Base-by-base conservation (phyloP, 2,888 invertebrate species). In the Ectemnius lituratus region DNA sequence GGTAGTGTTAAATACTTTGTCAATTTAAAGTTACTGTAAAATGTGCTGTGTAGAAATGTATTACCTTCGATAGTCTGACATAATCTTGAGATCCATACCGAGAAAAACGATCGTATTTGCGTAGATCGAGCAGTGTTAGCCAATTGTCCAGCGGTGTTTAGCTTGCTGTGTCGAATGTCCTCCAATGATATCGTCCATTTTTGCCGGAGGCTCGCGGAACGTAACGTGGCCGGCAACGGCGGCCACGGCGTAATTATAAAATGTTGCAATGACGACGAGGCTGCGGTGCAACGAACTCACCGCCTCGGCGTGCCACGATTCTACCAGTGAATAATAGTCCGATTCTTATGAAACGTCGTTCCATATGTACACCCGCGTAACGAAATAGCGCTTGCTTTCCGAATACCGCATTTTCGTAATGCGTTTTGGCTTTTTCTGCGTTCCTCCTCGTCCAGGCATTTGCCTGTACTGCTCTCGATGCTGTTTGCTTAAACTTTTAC, bases 281-380 rank as follows among this genome's bases (percentile, higher is more conserved):
- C 37, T 37, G 37, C 72, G 76, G 88, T 86, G 84, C 88, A 88
- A 86, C 82, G 88, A 88, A 88, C 88, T 81, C 82, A 46, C 78
- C 75, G 78, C 76, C 76, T 80, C 75, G 77, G 65, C 56, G 75
- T 71, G 75, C 69, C 65, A 71, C 69, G 68, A 70, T 61, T 76
- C 71, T 58, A 65, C 72, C 70, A 61, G 63, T 62, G 70, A 65
- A 75, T 52, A 52, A 52, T 75, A 80, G 70, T 75, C 78, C 72
- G 70, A 71, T 80, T 80, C 66, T 80, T 80, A 80, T 78, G 80
- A 75, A 80, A 80, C 69, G 62, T 76, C 76, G 69, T 73, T 73
- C 67, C 59, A 68, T 68, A 68, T 62, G 71, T 71, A 65, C 75
- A 65, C 70, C 56, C 28, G 56, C 64, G 23, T 14, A 27, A 47